Base-by-base conservation (phyloP, 1,140 invertebrate genomes). In the Drosophila mojavensis region DNA sequence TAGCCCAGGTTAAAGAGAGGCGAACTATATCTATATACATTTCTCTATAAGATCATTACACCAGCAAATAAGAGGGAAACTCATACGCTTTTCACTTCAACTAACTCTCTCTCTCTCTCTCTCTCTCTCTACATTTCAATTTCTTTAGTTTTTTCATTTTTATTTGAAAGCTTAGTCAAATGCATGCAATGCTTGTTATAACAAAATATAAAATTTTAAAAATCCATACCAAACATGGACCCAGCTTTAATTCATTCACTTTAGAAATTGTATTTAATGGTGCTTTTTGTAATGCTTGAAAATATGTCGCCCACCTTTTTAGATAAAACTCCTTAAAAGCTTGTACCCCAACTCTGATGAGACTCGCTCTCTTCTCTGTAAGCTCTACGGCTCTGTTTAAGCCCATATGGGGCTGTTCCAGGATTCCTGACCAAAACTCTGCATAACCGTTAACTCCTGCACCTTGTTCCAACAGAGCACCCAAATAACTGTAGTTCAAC, bases 281-380 rank as follows among this genome's bases (percentile, higher is more conserved):
- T 65, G 83, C 83, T 86, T 86, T 79, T 73, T 76, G 79, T 86
- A 83, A 72, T 88, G 82, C 73, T 75, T 75, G 55, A 55, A 75
- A 58, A 73, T 64, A 28, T 73, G 66, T 69, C 81, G 67, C 78
- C 64, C 67, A 59, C 78, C 79, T 67, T 47, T 39, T 82, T 85
- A 78, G 71, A 75, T 75, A 55, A 71, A 67, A 39, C 63, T 33
- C 24, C 39, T 7, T 51, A 43, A 17, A 47, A 71, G 50, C 56
- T 68, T 72, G 69, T 59, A 53, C 43, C 43, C 33, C 53, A 33
- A 61, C 47, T 36, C 51, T 63, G 67, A 48, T 55, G 55, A 56
- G 50, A 68, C 51, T 51, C 20, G 51, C 30, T 36, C n/a, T 41
- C 39, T 45, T 13, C 43, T 47, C 43, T 17, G 43, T 6, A n/a